Conservation (phyloP, 2,888 invertebrate genomes). For the Drosophila mayaguana region DNA sequence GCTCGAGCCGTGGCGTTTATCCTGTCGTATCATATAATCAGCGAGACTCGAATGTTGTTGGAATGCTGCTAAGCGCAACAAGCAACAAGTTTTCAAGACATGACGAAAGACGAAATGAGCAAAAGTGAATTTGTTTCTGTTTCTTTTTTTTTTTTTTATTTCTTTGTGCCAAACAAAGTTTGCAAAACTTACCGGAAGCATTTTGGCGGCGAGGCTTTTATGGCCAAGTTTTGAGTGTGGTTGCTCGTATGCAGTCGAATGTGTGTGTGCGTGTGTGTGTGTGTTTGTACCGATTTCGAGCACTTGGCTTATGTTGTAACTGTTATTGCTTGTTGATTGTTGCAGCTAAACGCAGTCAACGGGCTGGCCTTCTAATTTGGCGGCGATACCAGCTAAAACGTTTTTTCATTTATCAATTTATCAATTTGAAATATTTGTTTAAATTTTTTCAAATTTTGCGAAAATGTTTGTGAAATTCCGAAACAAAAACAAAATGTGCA, state of each 20-base stretch:
- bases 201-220: conserved; percentile 73
- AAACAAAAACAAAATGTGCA: conserved; percentile 32
- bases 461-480: conserved; percentile 34
- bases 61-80: conserved; percentile 28
- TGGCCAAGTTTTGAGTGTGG: conserved; percentile 41
- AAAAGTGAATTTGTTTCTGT: conserved; percentile 14
- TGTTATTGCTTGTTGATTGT: conserved; percentile 37
- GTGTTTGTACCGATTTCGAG: conserved; percentile 9
- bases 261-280: neutral
- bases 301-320: conserved; percentile 40
- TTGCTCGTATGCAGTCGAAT: conserved; percentile 20
- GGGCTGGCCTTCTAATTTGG: conserved; percentile 33
- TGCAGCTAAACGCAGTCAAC: conserved; percentile 36
- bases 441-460: conserved; percentile 6
- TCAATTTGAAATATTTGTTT: conserved; percentile 18
- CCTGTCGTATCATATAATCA: conserved; percentile 28
- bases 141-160: conserved; percentile 8
- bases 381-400: conserved; percentile 40
- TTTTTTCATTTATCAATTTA: conserved; percentile 47
- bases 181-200: conserved; percentile 82
- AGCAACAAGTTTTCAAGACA: conserved; percentile 18
- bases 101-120: conserved; percentile 38
- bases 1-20: conserved; percentile 1
- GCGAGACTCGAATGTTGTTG: conserved; percentile 3
- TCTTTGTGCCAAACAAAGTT: conserved; percentile 41